Evolutionary conservation across 1,140 invertebrate genomes (phyloP), one percentile per base, ranked within the genome.

Genomic region (Pogonomyrmex barbatus): DNA sequence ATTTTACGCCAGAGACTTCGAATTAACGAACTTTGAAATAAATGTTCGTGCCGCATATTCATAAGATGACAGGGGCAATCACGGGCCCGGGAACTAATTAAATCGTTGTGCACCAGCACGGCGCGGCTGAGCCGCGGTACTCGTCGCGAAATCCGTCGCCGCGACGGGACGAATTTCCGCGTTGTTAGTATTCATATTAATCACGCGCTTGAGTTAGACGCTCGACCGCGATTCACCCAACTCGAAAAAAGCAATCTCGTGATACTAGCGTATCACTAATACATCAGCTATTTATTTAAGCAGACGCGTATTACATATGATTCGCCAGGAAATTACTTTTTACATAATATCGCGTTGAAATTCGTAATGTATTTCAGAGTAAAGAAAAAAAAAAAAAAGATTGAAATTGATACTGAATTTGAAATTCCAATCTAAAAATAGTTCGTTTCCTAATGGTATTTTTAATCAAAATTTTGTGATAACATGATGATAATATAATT

Each of bases 21-120:
- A 83, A 83, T 83, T 83, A 83, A 83, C 79, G 45, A 83, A 83
- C 68, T 83, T 83, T 83, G 68, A 83, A 83, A 83, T 83, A 83
- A 83, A 83, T 83, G 79, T 50, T 56, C 54, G 54, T 42, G 30
- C n/a, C 79, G 79, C 79, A 83, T 83, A 83, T 83, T 83, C 79
- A 83, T 83, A 83, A 83, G 79, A 83, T 83, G 79, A 83, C 79
- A 54, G 45, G 79, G 54, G 68, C 68, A 83, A 83, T 83, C 79
- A 83, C 42, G 54, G 42, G 4, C 42, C 79, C 54, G 42, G 33
- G 54, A 83, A 75, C 79, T 83, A 83, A 83, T 83, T 83, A 83
- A 83, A 83, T 75, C 79, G 79, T 75, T 81, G 79, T 36, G 52
- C 79, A n/a, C 52, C 54, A 68, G 39, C 30, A 78, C 24, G 39